phyloP scores from a whole-genome alignment of 2,113 vertebrate species.

The Emydura subglobosa region DNA sequence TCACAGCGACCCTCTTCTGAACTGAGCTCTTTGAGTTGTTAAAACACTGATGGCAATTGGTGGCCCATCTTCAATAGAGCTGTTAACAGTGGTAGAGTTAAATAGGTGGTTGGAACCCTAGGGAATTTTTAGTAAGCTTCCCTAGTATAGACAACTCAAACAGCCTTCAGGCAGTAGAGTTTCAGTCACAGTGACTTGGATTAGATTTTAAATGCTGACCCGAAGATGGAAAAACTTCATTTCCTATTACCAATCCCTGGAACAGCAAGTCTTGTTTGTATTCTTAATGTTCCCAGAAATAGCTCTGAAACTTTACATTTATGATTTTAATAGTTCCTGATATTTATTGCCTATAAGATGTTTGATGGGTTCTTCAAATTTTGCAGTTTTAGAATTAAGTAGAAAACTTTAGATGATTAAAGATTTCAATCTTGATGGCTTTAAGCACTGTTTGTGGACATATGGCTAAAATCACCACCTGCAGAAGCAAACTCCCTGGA shows the following conservation, averaged over 20 bases:
- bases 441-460: not conserved
- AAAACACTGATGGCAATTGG: not conserved
- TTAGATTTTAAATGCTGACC: not conserved
- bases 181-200: not conserved
- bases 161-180: not conserved
- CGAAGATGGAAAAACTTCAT: not conserved
- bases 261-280: not conserved
- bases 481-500: not conserved
- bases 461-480: not conserved
- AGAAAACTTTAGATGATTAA: not conserved
- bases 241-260: not conserved
- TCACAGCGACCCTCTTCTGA: too few species aligned
- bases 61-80: not conserved
- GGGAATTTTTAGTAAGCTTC: not conserved
- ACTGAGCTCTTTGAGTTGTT: not conserved
- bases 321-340: not conserved
- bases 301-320: not conserved
- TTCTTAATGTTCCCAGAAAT: not conserved
- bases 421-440: not conserved
- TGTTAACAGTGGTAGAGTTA: not conserved
- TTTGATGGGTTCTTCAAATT: not conserved
- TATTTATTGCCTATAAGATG: not conserved
- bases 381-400: not conserved
- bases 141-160: not conserved
- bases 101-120: fast-evolving